These are phyloP conservation scores for Xanthorhoe spadicearia DNA, from an alignment of 2,888 invertebrate species.

Conservation along the genomic window DNA sequence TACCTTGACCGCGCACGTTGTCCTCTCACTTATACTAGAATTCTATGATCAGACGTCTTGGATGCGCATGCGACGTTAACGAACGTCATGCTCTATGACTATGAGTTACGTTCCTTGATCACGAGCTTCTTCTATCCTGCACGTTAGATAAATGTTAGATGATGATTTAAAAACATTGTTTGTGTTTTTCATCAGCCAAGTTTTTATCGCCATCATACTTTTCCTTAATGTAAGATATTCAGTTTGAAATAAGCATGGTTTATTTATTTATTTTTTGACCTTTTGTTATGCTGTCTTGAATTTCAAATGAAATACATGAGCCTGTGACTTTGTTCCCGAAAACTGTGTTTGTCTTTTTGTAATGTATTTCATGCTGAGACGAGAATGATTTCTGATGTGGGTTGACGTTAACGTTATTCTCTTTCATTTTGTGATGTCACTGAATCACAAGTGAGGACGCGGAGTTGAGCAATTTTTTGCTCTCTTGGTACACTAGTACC, in stretches of 20 bases:
- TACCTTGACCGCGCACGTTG: conserved; percentile 79
- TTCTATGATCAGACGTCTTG: conserved; percentile 59
- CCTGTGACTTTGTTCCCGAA: conserved; percentile 53
- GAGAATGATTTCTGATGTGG: conserved; percentile 69
- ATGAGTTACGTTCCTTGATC: conserved; percentile 47
- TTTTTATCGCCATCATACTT: conserved; percentile 1
- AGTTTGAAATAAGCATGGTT: conserved; percentile 43
- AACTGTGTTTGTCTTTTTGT: conserved; percentile 57
- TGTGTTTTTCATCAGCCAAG: conserved; percentile 4
- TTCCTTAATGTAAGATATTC: conserved; percentile 5
- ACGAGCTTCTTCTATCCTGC: conserved; percentile 28
- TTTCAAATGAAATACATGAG: conserved; percentile 61
- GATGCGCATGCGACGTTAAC: conserved; percentile 50
- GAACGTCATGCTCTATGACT: conserved; percentile 42
- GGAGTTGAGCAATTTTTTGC: conserved; percentile 53
- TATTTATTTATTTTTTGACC: conserved; percentile 32
- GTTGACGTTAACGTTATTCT: conserved; percentile 65
- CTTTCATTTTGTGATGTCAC: conserved; percentile 61
- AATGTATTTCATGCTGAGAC: conserved; percentile 45
- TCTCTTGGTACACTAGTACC: conserved; percentile 44
- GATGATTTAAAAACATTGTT: conserved; percentile 5
- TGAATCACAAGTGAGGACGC: conserved; percentile 63
- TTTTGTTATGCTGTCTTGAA: conserved; percentile 55
- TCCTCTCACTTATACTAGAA: conserved; percentile 73
- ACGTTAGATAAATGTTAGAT: conserved; percentile 11